Percentiles rank a stretch among this genome's conserved stretches.
Evolutionary conservation across 1,140 invertebrate species (phyloP).

Genomic region (Bombus sibiricus): DNA sequence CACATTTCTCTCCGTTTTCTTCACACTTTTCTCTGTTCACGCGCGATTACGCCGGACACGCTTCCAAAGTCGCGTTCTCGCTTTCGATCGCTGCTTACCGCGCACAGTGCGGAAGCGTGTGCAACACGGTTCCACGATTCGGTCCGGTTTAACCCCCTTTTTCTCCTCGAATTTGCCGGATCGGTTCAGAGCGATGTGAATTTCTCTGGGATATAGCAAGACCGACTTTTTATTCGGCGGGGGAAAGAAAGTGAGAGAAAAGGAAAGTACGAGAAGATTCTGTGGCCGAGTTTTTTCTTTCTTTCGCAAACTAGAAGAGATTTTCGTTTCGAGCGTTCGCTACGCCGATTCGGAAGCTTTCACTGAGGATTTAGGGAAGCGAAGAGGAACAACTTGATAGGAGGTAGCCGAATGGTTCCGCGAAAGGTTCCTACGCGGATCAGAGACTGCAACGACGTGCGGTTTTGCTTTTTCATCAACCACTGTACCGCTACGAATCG

Average conservation of each 20-base stretch:
- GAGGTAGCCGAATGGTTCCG: conserved; percentile 23
- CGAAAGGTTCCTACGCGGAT: conserved; percentile 55
- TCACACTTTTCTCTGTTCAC: conserved; percentile 3
- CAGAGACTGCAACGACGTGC: conserved; percentile 39
- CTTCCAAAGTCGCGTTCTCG: conserved; percentile 9
- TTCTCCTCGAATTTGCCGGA: background rate
- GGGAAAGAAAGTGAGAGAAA: conserved; percentile 25
- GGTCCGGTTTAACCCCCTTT: background rate
- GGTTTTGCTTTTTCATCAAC: conserved; percentile 50
- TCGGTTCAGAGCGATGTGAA: background rate
- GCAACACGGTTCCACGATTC: background rate
- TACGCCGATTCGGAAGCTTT: conserved; percentile 12
- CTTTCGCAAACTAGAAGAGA: background rate
- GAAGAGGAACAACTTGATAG: background rate
- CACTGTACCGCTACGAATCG: conserved; percentile 51
- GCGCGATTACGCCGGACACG: conserved; percentile 20
- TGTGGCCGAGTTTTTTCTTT: background rate
- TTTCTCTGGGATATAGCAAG: background rate
- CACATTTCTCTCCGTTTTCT: background rate
- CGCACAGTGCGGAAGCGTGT: background rate
- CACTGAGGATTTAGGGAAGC: conserved; percentile 28
- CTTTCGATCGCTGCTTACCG: background rate
- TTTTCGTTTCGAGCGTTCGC: background rate
- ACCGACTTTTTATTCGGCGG: background rate
- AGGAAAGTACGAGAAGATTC: conserved; percentile 4